Evolutionary conservation across 2,888 invertebrate genomes (phyloP), one percentile per base, ranked within the genome.

Genomic region (Drosophila mayaguana): DNA sequence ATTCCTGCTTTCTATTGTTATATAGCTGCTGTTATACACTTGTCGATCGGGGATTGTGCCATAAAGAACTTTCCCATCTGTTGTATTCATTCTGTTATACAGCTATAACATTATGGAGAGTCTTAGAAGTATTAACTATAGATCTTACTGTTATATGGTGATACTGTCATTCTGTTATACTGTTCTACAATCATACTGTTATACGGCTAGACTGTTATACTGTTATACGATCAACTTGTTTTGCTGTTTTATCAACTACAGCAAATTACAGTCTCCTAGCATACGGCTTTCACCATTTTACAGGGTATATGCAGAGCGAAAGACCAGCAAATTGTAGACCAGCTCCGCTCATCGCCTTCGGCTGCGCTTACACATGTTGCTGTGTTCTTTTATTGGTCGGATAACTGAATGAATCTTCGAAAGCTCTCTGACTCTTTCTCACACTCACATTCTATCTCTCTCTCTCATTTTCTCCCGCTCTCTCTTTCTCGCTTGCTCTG

Each of bases 351-450:
- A 65, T 76, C 67, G 72, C 46, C 45, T 14, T 12, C 28, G 43
- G 51, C 42, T 46, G 66, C 65, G 72, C 82, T 79, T 72, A 76
- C 82, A 81, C 72, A 80, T 72, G 63, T 66, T 80, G 46, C 63
- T 56, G 66, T 53, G 50, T 60, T 69, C 25, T 53, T 38, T 22
- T 59, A 59, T 53, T 18, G 54, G 43, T 36, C 32, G 32, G 53
- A 53, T 9, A 71, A 62, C 65, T 66, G 63, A 60, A 75, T 77
- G 66, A 75, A 75, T 70, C 61, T 70, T 69, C 32, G 53, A 53
- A 9, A 42, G 63, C 54, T 63, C 42, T 34, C 45, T 0, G 12
- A 20, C 6, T 20, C 34, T 32, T 18, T 34, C 45, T 0, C 18
- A 20, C 3, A 14, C 34, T 18, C 18, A 6, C 16, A 4, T 9